phyloP scores from a whole-genome alignment of 2,797 vertebrate species.

The Oophaga sylvatica region DNA sequence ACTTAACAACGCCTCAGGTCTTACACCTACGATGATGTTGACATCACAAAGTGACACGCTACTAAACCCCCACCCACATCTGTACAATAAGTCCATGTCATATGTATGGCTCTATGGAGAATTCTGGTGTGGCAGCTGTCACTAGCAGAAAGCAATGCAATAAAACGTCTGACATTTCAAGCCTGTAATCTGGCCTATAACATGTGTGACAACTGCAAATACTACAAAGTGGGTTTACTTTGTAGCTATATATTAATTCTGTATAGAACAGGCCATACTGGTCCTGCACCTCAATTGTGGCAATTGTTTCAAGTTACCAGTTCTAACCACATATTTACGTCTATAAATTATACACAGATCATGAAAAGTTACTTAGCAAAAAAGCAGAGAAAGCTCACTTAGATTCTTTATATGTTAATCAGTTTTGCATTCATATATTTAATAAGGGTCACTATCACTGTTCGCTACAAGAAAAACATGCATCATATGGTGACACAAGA shows the following conservation, averaged over 20 bases:
- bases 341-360: too few relatives aligned
- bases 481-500: too few relatives aligned
- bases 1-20: not conserved
- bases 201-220: constrained; percentile 55
- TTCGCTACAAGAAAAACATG: too few relatives aligned
- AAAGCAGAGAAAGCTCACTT: too few relatives aligned
- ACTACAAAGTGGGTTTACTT: constrained; percentile 8
- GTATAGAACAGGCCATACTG: not conserved
- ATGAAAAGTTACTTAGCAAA: too few relatives aligned
- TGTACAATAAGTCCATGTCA: not conserved
- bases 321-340: too few relatives aligned
- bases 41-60: constrained; percentile 27
- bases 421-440: too few relatives aligned
- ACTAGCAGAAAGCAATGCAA: constrained; percentile 24
- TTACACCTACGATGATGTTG: not conserved
- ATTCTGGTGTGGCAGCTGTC: constrained; percentile 37
- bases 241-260: not conserved
- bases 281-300: not conserved
- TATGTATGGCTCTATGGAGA: not conserved
- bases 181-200: constrained; percentile 31
- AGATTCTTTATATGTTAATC: too few relatives aligned
- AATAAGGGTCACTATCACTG: too few relatives aligned
- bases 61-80: constrained; percentile 10
- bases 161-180: constrained; percentile 46
- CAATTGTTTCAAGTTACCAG: not conserved